phyloP scores from a whole-genome alignment of 1,140 invertebrate genomes.

The Zaprionus capensis region DNA sequence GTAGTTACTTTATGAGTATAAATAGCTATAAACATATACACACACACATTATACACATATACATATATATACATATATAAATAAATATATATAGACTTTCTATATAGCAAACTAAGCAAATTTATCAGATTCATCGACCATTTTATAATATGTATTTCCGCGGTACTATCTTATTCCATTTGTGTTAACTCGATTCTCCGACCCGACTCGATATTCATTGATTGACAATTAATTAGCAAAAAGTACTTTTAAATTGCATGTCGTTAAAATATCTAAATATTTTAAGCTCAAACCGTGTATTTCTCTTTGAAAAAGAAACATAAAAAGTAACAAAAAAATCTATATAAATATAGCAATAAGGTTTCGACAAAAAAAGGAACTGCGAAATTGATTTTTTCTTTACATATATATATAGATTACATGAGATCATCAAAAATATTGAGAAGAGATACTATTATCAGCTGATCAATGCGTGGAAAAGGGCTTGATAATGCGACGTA shows the following conservation, averaged over 20 bases:
- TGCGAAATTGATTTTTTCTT: slow-evolving; percentile 18
- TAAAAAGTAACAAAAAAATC: slow-evolving; percentile 65
- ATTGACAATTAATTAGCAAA: slow-evolving; percentile 71
- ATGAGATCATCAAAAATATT: background rate
- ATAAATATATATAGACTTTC: slow-evolving; percentile 61
- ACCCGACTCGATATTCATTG: slow-evolving; percentile 53
- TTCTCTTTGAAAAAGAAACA: slow-evolving; percentile 80
- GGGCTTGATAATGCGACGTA: background rate
- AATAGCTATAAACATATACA: slow-evolving; percentile 54
- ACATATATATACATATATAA: slow-evolving; percentile 51
- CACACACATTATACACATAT: slow-evolving; percentile 35
- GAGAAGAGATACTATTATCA: background rate
- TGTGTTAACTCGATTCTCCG: slow-evolving; percentile 53
- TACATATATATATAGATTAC: background rate
- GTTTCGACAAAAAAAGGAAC: slow-evolving; percentile 66
- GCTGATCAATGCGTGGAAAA: background rate
- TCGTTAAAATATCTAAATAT: slow-evolving; percentile 81
- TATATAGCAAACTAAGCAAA: slow-evolving; percentile 73
- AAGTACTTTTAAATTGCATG: slow-evolving; percentile 71
- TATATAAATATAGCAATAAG: slow-evolving; percentile 73
- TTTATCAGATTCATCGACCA: slow-evolving; percentile 69
- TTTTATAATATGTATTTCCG: slow-evolving; percentile 27
- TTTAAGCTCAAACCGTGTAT: slow-evolving; percentile 80
- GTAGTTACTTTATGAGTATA: slow-evolving; percentile 53
- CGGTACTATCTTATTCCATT: slow-evolving; percentile 60